Evolutionary conservation across 1,140 invertebrate genomes (phyloP).

Genomic region (Neodiprion pinetum): DNA sequence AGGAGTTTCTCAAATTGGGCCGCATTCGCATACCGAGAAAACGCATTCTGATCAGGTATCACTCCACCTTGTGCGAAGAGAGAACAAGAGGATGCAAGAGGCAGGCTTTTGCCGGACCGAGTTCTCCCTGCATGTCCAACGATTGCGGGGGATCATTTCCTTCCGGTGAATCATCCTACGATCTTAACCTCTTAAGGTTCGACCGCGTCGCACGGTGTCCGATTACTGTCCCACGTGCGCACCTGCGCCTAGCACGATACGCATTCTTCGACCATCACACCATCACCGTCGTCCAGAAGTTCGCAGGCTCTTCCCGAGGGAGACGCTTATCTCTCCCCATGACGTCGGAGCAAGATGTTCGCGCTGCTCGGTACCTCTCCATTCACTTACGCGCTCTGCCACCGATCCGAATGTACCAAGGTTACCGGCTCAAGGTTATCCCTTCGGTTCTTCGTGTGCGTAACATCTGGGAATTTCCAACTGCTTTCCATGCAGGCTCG

Average conservation of each 20-base stretch:
- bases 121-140: neutral
- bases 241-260: neutral
- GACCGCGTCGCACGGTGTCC: slow-evolving; percentile 2
- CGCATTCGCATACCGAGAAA: neutral
- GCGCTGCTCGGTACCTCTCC: no score
- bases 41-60: neutral
- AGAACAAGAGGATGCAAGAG: neutral
- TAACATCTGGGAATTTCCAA: neutral
- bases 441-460: neutral
- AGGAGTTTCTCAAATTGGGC: no score
- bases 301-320: neutral
- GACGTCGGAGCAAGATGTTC: no score
- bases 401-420: neutral
- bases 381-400: no score
- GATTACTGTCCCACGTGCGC: slow-evolving; percentile 6
- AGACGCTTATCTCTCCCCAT: no score
- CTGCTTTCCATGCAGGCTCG: neutral
- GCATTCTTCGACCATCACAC: neutral
- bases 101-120: no score
- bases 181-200: slow-evolving; percentile 29
- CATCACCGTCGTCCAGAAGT: neutral
- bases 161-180: slow-evolving; percentile 36
- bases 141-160: neutral
- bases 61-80: neutral
- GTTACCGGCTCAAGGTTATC: neutral